A percentile compares a stretch with the other conserved stretches of the same genome.
Evolutionary conservation across 2,113 vertebrate genomes (phyloP).

Genomic region (mouse (Mus musculus)): DNA sequence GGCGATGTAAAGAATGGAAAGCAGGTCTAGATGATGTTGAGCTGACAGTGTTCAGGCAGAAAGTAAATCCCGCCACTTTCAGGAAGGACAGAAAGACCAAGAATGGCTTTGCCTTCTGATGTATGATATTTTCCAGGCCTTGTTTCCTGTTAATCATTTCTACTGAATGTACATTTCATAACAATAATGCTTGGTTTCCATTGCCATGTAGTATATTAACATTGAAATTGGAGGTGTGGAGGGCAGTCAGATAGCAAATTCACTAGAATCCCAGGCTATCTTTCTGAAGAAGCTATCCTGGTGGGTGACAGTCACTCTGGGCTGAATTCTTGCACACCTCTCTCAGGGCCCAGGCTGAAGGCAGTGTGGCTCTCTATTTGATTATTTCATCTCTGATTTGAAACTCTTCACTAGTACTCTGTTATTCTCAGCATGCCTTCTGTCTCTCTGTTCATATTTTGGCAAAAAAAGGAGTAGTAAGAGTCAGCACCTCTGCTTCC

Average conservation of each 20-base stretch:
- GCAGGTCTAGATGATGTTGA: not conserved
- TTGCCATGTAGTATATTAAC: not conserved
- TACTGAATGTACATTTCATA: not conserved
- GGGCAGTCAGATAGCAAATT: not conserved
- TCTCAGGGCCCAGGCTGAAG: not conserved
- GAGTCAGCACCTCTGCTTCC: not conserved
- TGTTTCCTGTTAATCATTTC: not conserved
- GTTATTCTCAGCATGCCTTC: not conserved
- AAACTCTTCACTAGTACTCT: not conserved
- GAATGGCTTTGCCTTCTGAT: not conserved
- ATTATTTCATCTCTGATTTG: not conserved
- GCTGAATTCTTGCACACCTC: not conserved
- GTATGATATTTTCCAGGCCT: not conserved
- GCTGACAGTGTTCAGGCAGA: not conserved
- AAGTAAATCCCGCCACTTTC: not conserved
- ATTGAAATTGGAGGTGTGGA: not conserved
- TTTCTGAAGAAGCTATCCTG: too few species aligned
- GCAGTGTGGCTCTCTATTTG: not conserved
- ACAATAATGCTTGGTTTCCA: not conserved
- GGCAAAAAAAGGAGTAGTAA: not conserved
- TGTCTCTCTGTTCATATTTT: not conserved
- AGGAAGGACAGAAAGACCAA: not conserved
- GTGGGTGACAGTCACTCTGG: not conserved
- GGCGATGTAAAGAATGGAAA: not conserved
- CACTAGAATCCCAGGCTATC: too few species aligned